Evolutionary conservation across 1,140 invertebrate species (phyloP), one percentile per base, ranked within the genome.

Genomic region (Calliopsis andreniformis): DNA sequence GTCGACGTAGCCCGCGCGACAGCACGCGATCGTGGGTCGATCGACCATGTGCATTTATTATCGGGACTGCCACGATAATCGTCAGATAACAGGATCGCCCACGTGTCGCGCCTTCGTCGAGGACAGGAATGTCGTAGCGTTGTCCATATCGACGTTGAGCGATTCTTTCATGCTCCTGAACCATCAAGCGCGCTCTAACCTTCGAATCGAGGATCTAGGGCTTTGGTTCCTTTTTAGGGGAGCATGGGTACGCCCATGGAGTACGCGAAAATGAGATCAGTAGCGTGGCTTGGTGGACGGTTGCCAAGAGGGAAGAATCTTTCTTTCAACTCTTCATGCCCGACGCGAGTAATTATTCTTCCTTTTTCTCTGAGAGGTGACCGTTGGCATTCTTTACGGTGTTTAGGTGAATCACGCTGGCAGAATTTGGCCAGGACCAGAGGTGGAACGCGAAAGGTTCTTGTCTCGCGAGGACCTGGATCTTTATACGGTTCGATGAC

Each of bases 21-120:
- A 20, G 35, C 35, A 20, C 10, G 14, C 66, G 56, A 49, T 30
- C 73, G 39, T 39, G 35, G 59, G 45, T 55, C 76, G 61, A 66
- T 28, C 53, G 56, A 43, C 42, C 42, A 47, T 58, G 32, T 25
- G 58, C 58, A 81, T 78, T 83, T 55, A 78, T 72, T 83, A 73
- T 83, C 75, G 20, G 49, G 23, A 62, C 49, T 43, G 45, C 42
- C 53, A 18, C 49, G 62, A 83, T 77, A 81, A 82, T 82, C 58
- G 63, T 0, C 35, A 43, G 45, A 73, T 78, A 78, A 78, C 70
- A 78, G 43, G 43, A 68, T 64, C 73, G 68, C 79, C 79, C 49
- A 82, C 75, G 14, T 78, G 62, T 35, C 32, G 42, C 59, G 58
- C 39, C 35, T 45, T n/a, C 23, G 62, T 69, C 53, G 67, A 1